phyloP scores from a whole-genome alignment of 2,113 vertebrate species.

The Coreoperca whiteheadi region DNA sequence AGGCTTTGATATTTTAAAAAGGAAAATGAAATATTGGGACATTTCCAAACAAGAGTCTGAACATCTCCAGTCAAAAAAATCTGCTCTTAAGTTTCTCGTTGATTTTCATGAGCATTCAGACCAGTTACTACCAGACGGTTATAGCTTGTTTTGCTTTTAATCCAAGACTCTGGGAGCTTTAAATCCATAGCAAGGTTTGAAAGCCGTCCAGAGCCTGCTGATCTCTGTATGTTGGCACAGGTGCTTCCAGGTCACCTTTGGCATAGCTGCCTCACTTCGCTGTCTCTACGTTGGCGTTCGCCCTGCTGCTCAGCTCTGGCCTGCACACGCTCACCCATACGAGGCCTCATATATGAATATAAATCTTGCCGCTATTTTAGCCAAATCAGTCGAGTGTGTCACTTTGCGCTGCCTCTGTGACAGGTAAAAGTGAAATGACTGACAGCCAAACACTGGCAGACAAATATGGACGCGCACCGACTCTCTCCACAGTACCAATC shows the following conservation, averaged over 20 bases:
- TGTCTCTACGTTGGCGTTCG: neutral
- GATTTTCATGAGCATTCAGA: slow-evolving; percentile 4
- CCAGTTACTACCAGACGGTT: slow-evolving; percentile 9
- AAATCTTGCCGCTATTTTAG: neutral
- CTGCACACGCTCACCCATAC: neutral
- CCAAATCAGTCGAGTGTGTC: neutral
- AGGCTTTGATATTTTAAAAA: neutral
- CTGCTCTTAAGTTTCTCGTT: neutral
- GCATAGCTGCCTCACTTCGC: slow-evolving; percentile 16
- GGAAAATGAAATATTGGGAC: neutral
- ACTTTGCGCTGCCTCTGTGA: neutral
- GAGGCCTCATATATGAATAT: neutral
- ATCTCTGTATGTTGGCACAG: slow-evolving; percentile 51
- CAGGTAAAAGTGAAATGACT: slow-evolving; percentile 8
- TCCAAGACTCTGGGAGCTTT: slow-evolving; percentile 45
- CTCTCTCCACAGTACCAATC: slow-evolving; percentile 16
- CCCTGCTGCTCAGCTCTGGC: slow-evolving; percentile 11
- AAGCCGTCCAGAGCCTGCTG: slow-evolving; percentile 35
- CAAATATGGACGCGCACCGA: neutral
- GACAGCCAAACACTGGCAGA: neutral
- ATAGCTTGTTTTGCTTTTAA: slow-evolving; percentile 28
- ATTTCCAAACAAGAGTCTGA: slow-evolving; percentile 6
- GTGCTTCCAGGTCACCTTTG: slow-evolving; percentile 63
- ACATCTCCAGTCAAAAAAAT: slow-evolving; percentile 5
- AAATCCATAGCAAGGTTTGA: slow-evolving; percentile 25